Conservation (phyloP, 2,888 invertebrate genomes). For the Oligia latruncula region DNA sequence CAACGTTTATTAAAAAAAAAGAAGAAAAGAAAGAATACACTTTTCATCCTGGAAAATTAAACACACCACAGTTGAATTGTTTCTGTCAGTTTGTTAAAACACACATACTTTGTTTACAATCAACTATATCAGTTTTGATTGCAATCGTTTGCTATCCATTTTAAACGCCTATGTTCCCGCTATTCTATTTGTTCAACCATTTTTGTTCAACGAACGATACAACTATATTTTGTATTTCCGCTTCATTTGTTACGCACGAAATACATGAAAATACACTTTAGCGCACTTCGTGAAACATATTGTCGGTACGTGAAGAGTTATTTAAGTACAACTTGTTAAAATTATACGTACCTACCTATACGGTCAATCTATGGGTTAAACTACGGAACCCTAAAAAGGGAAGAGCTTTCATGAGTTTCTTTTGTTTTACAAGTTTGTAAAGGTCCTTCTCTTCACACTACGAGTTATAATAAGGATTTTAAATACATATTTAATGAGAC, state of each 20-base stretch:
- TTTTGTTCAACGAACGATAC: conserved; percentile 47
- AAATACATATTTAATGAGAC: not conserved
- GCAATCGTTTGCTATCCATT: conserved; percentile 21
- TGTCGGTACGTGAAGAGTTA: conserved; percentile 33
- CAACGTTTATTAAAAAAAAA: no score
- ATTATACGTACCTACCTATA: conserved; percentile 23
- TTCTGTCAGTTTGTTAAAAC: conserved; percentile 5
- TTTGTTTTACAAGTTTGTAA: not conserved
- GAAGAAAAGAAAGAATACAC: no score
- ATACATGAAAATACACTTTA: conserved; percentile 61
- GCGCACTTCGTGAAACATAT: conserved; percentile 48
- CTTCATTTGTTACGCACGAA: conserved; percentile 59
- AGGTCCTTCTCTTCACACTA: not conserved
- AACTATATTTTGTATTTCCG: conserved; percentile 53
- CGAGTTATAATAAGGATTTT: not conserved
- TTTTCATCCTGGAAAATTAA: not conserved
- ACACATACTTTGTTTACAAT: conserved; percentile 11
- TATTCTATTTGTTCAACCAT: conserved; percentile 43
- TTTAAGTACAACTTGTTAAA: conserved; percentile 32
- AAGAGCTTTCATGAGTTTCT: not conserved
- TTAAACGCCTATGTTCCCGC: conserved; percentile 35
- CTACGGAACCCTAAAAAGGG: not conserved
- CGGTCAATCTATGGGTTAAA: not conserved
- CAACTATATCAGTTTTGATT: conserved; percentile 12
- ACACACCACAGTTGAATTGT: not conserved